phyloP scores from a whole-genome alignment of 2,888 invertebrate genomes.

The Erebia aethiops region DNA sequence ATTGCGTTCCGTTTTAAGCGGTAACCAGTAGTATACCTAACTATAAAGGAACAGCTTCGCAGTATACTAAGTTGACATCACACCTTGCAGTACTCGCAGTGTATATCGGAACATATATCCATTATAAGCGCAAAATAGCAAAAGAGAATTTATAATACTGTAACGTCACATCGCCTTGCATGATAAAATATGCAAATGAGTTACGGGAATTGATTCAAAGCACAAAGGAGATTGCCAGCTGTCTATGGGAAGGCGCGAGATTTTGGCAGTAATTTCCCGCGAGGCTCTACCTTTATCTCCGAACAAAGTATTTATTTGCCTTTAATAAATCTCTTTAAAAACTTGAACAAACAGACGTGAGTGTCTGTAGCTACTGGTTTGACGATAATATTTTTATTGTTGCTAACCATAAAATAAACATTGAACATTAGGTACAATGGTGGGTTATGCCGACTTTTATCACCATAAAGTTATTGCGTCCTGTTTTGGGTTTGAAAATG shows the following conservation, averaged over 20 bases:
- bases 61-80: too few species aligned
- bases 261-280: constrained; percentile 80
- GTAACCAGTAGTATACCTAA: too few species aligned
- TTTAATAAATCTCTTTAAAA: constrained; percentile 37
- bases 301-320: constrained; percentile 63
- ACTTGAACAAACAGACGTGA: constrained; percentile 12
- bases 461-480: too few species aligned
- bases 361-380: neutral
- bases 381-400: neutral
- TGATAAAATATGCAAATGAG: constrained; percentile 82
- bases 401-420: too few species aligned
- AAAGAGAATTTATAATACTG: constrained; percentile 50
- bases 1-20: too few species aligned
- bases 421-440: too few species aligned
- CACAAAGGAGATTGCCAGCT: constrained; percentile 74
- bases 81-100: too few species aligned
- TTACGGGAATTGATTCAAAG: constrained; percentile 81
- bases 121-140: neutral
- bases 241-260: constrained; percentile 74
- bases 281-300: constrained; percentile 73
- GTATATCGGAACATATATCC: too few species aligned
- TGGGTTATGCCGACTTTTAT: too few species aligned
- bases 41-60: too few species aligned
- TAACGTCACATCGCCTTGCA: constrained; percentile 70
- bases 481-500: too few species aligned